phyloP scores from a whole-genome alignment of 2,797 vertebrate species.

The Ctenosaura bakeri region DNA sequence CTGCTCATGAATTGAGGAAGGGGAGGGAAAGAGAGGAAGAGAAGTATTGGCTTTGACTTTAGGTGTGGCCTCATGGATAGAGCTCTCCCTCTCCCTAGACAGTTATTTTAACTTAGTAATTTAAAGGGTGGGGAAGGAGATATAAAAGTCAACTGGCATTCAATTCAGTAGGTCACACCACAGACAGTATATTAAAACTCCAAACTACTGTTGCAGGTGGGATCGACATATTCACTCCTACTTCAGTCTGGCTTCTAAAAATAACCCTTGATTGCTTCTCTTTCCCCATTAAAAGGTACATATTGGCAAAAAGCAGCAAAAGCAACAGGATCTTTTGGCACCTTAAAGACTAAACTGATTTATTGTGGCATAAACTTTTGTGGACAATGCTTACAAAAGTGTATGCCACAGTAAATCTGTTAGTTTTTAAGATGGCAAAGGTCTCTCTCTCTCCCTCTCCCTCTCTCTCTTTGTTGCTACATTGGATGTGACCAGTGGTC shows the following conservation, averaged over 20 bases:
- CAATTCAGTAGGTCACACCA: constrained; percentile 60
- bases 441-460: neutral
- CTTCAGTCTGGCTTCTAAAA: constrained; percentile 45
- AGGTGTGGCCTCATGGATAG: constrained; percentile 78
- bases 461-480: neutral
- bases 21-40: constrained; percentile 40
- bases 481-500: neutral
- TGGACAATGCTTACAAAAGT: neutral
- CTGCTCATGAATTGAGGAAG: constrained; percentile 67
- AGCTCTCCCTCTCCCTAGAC: constrained; percentile 69
- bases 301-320: neutral
- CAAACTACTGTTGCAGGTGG: constrained; percentile 52
- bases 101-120: constrained; percentile 64
- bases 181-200: constrained; percentile 54
- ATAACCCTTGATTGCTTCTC: constrained; percentile 20
- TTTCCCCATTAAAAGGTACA: neutral
- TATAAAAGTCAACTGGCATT: constrained; percentile 53
- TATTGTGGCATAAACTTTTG: constrained; percentile 18
- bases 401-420: constrained; percentile 4
- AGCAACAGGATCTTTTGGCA: neutral
- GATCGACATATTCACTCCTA: constrained; percentile 28
- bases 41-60: constrained; percentile 72
- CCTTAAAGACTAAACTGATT: constrained; percentile 18
- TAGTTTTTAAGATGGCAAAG: constrained; percentile 12
- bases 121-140: constrained; percentile 63